Evolutionary conservation across 2,888 invertebrate species (phyloP).

Genomic region (Cephus nigrinus): DNA sequence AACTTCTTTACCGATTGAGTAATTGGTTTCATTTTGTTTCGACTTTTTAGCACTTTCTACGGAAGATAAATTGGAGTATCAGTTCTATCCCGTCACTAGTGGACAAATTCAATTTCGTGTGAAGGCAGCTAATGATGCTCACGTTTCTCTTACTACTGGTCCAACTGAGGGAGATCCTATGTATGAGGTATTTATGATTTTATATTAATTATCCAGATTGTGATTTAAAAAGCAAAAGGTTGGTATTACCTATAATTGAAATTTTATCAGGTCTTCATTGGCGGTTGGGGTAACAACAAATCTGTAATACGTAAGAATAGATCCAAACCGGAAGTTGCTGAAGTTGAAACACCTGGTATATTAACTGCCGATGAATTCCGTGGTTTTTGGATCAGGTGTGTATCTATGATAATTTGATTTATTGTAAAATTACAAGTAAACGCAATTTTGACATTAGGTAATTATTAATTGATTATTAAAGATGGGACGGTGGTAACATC

Average conservation of each 20-base stretch:
- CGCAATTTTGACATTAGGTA: not conserved
- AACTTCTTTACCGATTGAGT: not conserved
- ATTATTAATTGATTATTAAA: constrained; percentile 18
- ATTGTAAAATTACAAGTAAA: not conserved
- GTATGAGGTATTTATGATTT: constrained; percentile 73
- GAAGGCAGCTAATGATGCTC: constrained; percentile 85
- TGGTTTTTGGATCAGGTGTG: constrained; percentile 86
- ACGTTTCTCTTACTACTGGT: constrained; percentile 80
- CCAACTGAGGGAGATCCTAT: constrained; percentile 81
- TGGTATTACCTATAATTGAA: not conserved
- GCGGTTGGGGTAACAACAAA: constrained; percentile 89
- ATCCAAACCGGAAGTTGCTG: constrained; percentile 79
- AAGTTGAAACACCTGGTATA: constrained; percentile 78
- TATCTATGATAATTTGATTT: not conserved
- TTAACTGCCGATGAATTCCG: constrained; percentile 80
- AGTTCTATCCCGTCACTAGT: constrained; percentile 79
- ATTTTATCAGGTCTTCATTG: constrained; percentile 77
- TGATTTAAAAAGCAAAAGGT: not conserved
- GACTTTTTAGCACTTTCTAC: constrained; percentile 78
- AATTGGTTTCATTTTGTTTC: constrained; percentile 22
- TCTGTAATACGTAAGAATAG: constrained; percentile 85
- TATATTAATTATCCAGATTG: not conserved
- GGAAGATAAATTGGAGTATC: constrained; percentile 84
- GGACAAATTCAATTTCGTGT: constrained; percentile 83
- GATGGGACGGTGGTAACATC: constrained; percentile 62